Evolutionary conservation across 2,797 vertebrate genomes (phyloP).

Genomic region (Rhinatrema bivittatum): DNA sequence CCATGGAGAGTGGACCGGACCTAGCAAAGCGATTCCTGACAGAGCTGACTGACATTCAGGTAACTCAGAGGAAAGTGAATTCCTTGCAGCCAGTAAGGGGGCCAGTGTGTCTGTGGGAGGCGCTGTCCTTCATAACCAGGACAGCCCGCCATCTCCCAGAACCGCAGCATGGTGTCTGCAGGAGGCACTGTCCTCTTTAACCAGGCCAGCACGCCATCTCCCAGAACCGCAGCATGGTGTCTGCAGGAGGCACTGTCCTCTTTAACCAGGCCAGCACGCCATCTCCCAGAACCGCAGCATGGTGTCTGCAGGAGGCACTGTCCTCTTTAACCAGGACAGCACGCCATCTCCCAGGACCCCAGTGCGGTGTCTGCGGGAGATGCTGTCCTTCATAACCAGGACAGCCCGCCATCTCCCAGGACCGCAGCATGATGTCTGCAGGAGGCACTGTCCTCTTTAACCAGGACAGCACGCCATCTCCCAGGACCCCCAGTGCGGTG

Average conservation of each 20-base stretch:
- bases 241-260: background rate
- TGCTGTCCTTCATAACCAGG: background rate
- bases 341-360: background rate
- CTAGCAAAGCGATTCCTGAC: constrained; percentile 72
- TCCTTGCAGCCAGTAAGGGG: background rate
- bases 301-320: background rate
- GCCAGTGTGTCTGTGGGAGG: too few species aligned
- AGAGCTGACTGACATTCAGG: constrained; percentile 81
- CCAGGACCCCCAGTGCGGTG: background rate
- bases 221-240: too few species aligned
- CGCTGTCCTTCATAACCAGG: background rate
- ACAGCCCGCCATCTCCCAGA: too few species aligned
- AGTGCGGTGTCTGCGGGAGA: too few species aligned
- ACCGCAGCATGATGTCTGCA: too few species aligned
- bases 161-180: too few species aligned
- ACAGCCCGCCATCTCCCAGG: too few species aligned
- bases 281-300: background rate
- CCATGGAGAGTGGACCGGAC: constrained; percentile 78
- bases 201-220: background rate
- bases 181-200: background rate
- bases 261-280: background rate
- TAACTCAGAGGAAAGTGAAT: constrained; percentile 16
- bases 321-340: background rate
- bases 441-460: too few species aligned
- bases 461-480: too few species aligned